Base-by-base conservation (phyloP, 2,797 vertebrate species). In the Pogonophryne albipinna region DNA sequence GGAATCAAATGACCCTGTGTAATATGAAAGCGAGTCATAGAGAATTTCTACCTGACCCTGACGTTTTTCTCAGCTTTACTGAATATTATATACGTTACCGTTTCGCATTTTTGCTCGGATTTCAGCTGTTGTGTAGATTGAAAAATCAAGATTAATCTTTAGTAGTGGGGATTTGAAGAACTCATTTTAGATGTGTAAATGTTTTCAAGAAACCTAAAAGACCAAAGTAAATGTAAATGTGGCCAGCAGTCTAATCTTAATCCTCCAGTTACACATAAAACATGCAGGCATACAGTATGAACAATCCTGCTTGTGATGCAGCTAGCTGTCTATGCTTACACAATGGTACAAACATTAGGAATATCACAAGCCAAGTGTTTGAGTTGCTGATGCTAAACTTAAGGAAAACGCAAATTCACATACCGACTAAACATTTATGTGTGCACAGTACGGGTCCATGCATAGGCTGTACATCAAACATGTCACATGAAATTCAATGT, bases 381-480 rank as follows among this genome's bases (percentile, higher is more conserved):
- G 51, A 45, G 49, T 50, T 3, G 3, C n/a, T 62, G 51, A 46
- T 27, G 55, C 50, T 52, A 57, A 66, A 71, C 15, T 23, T 23
- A 23, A 23, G 42, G 34, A 74, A 66, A 41, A n/a, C 14, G 34
- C n/a, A 41, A 56, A 64, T 4, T 7, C 34, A 56, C 11, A 10
- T 2, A 27, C 44, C 31, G 27, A 23, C 41, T 38, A 8, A 38
- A 38, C 34, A 50, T 10, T 41, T 12, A 20, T 17, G 46, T 55
- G 46, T 56, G 56, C 49, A 45, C 31, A 51, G 69, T 65, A 19
- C 6, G 10, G n/a, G 55, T 70, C n/a, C 10, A n/a, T 59, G 46
- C 20, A 2, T 42, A 38, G 3, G n/a, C 57, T 70, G 34, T 13
- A 42, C 56, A 47, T 84, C 82, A 67, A 74, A 78, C 63, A 41